A percentile compares a stretch with the other conserved stretches of the same genome.
These are phyloP conservation scores for Microcebus ravelobensis DNA, from an alignment of 2,113 vertebrate species.

Conservation along the genomic window DNA sequence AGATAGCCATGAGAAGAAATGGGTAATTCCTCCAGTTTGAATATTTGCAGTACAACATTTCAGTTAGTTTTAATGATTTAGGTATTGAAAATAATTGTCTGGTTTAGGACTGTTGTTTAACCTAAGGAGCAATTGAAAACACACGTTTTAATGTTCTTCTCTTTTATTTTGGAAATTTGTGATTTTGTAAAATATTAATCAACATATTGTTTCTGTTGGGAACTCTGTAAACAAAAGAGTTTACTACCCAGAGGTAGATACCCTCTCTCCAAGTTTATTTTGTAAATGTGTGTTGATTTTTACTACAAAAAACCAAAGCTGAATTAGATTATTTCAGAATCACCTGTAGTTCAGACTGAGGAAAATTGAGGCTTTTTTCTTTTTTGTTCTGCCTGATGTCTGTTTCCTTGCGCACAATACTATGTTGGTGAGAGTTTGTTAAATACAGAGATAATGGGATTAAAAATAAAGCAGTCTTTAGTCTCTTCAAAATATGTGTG, in stretches of 20 bases:
- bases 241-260: constrained; percentile 57
- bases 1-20: constrained; percentile 41
- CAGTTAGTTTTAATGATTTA: constrained; percentile 66
- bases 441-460: constrained; percentile 36
- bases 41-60: constrained; percentile 54
- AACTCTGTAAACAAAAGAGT: constrained; percentile 52
- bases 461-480: constrained; percentile 65
- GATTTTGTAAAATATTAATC: constrained; percentile 62
- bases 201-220: constrained; percentile 60
- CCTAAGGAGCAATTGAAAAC: constrained; percentile 60
- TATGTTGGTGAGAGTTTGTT: constrained; percentile 64
- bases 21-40: constrained; percentile 45
- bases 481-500: constrained; percentile 58
- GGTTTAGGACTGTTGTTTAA: constrained; percentile 62
- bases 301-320: constrained; percentile 50
- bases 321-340: constrained; percentile 62
- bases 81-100: constrained; percentile 59
- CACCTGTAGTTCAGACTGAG: constrained; percentile 22
- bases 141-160: constrained; percentile 55
- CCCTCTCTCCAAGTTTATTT: constrained; percentile 49
- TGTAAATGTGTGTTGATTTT: constrained; percentile 55
- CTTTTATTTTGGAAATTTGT: constrained; percentile 70
- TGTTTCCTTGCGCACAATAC: constrained; percentile 47
- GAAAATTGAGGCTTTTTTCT: constrained; percentile 51
- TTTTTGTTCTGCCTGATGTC: constrained; percentile 50